These are phyloP conservation scores for Ovis canadensis DNA, from an alignment of 2,113 vertebrate genomes.

Conservation along the genomic window DNA sequence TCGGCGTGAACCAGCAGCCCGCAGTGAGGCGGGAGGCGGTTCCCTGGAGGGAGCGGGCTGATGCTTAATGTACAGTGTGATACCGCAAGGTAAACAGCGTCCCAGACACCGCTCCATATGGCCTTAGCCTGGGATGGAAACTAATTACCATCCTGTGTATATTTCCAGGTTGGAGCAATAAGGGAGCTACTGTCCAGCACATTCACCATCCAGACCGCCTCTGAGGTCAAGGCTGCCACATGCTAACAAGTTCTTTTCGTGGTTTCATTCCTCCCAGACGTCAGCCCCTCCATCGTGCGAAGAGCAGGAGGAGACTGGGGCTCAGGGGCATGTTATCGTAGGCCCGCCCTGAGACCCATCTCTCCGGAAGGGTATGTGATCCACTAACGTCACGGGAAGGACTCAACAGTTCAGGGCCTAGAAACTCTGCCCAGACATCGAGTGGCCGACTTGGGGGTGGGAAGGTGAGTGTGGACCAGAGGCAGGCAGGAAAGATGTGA, in stretches of 20 bases:
- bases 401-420: neutral
- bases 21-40: neutral
- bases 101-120: neutral
- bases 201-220: neutral
- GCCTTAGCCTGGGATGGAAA: neutral
- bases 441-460: rapidly evolving
- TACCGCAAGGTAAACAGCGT: neutral
- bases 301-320: neutral
- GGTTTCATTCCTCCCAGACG: neutral
- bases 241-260: neutral
- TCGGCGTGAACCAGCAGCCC: neutral
- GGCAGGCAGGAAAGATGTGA: neutral
- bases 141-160: neutral
- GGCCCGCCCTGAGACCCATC: neutral
- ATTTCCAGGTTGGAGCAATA: neutral
- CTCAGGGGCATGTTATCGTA: rapidly evolving
- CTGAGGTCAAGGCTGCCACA: neutral
- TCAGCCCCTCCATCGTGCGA: neutral
- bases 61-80: neutral
- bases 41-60: neutral
- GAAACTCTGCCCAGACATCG: neutral
- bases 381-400: rapidly evolving
- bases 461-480: neutral
- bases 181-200: neutral
- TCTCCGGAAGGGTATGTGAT: rapidly evolving